Conservation (phyloP, 2,797 vertebrate species). For the Dendrocincla tyrannina region DNA sequence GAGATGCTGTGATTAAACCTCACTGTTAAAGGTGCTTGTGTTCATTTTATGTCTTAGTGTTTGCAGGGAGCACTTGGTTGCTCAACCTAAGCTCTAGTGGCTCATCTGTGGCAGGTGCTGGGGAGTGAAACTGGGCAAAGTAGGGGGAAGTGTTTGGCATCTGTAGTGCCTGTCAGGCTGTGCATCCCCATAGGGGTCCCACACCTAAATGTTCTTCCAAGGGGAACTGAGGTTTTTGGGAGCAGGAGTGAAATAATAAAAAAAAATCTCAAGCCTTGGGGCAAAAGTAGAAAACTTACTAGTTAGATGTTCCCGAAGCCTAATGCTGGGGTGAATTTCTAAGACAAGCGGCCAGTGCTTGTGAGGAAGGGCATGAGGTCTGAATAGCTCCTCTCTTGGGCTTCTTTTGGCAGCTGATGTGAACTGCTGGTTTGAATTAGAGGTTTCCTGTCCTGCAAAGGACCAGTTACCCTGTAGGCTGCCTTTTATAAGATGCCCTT, state of each 20-base stretch:
- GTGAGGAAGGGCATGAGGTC: neutral
- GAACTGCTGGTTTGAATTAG: neutral
- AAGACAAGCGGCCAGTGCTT: neutral
- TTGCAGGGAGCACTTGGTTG: too few species aligned
- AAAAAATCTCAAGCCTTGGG: neutral
- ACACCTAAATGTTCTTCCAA: neutral
- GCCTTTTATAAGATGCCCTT: neutral
- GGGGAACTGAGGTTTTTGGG: rapidly evolving
- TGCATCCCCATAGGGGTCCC: neutral
- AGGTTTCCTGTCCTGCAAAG: neutral
- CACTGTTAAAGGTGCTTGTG: neutral
- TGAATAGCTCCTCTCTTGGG: neutral
- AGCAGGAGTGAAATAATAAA: neutral
- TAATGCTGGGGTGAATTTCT: neutral
- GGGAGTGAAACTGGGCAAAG: neutral
- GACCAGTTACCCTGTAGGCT: neutral
- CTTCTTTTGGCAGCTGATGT: neutral
- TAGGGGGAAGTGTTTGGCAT: neutral
- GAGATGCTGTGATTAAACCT: neutral
- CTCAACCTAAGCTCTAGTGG: neutral
- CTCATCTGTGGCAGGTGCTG: neutral
- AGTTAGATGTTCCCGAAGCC: neutral
- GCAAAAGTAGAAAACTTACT: neutral
- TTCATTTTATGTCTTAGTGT: neutral
- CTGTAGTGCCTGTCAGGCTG: neutral